These are phyloP conservation scores for Atlantisia rogersi DNA, from an alignment of 2,113 vertebrate genomes.

Conservation along the genomic window DNA sequence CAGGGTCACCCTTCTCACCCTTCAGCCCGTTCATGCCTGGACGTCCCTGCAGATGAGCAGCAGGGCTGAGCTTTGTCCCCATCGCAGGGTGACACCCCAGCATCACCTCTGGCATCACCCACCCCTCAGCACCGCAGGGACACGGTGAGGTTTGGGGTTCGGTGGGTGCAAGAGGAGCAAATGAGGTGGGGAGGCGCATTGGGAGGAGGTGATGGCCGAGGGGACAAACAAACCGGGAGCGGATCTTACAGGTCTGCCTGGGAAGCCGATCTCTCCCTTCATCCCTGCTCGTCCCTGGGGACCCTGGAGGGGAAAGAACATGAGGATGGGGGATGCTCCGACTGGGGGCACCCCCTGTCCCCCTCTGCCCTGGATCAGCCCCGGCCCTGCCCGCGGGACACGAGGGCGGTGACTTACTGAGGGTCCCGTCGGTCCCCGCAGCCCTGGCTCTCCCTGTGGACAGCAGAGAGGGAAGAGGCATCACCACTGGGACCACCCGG, in stretches of 20 bases:
- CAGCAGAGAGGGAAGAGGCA: not conserved
- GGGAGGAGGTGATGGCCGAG: rapidly evolving
- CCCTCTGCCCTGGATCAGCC: not conserved
- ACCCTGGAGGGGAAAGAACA: conserved; percentile 76
- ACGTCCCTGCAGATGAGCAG: conserved; percentile 81
- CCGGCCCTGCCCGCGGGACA: rapidly evolving
- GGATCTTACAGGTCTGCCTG: conserved; percentile 89
- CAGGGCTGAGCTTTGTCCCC: not conserved
- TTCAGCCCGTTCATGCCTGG: conserved; percentile 90
- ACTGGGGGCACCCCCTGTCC: rapidly evolving
- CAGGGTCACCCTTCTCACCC: conserved; percentile 89
- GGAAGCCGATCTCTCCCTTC: conserved; percentile 95
- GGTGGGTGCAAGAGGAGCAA: rapidly evolving
- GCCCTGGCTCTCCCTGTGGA: conserved; percentile 50
- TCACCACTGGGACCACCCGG: not conserved
- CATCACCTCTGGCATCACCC: not conserved
- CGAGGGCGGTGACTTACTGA: not conserved
- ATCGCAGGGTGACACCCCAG: not conserved
- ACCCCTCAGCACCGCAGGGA: not conserved
- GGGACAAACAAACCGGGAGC: not conserved
- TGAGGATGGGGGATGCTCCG: not conserved
- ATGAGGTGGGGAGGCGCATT: rapidly evolving
- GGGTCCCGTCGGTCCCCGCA: conserved; percentile 31
- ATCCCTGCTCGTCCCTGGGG: conserved; percentile 77
- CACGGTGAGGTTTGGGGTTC: not conserved